Evolutionary conservation across 35 echinoderm and acorn worm species (phyloP), one percentile per base, ranked within the genome.

Genomic region (Ophiothrix spiculata): DNA sequence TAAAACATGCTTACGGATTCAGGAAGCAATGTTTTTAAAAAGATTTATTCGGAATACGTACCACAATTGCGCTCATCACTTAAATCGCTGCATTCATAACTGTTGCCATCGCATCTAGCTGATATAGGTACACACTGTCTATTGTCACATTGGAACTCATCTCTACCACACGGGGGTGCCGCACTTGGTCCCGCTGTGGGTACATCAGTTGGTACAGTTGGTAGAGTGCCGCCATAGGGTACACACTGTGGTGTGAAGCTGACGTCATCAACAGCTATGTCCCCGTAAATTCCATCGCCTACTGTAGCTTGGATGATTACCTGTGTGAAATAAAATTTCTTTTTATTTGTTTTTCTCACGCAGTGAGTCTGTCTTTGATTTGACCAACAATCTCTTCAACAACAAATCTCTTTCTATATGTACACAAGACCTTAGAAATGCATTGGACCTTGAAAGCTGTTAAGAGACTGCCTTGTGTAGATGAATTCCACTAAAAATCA

Each of bases 231-330:
- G 38, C 23, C 31, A 10, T 34, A 88, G 19, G 33, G 2, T 0
- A 75, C 37, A 83, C 96, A 99, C 17, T 76, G 85, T 12, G 60
- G 37, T 3, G 90, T 99, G 76, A 99, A 91, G 64, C 85, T 82
- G 21, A 89, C 89, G 73, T 99, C 96, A 60, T 99, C 96, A 37
- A 99, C 90, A 13, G 96, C 92, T 10, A 99, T 99, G 86, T 99
- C 96, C 21, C 96, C 96, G 60, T 74, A 35, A 35, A 87, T 87
- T 80, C 88, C 88, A 37, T 84, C 75, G 21, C 96, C 96, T 35
- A 93, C 89, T 23, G 86, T 88, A 25, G 88, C 88, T 77, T 99
- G 92, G 37, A 99, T 99, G 21, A 99, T 93, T 1, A 97, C 87
- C 94, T 97, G 79, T 25, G 23, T 33, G 21, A 35, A 35, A 81